Evolutionary conservation across 2,113 vertebrate species (phyloP).

Genomic region (Cettia cetti): DNA sequence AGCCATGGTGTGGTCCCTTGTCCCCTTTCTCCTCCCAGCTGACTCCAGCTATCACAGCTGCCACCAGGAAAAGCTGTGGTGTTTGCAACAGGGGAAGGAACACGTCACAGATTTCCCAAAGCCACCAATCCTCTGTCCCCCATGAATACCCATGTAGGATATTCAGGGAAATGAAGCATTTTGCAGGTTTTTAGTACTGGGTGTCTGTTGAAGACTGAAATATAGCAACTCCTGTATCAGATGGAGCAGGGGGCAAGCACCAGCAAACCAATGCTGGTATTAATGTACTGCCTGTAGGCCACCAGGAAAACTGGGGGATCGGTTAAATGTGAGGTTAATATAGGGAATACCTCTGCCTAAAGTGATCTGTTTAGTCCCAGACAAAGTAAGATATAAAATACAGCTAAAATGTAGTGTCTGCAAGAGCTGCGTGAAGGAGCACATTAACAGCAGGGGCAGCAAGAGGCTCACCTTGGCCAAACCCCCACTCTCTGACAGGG

Average conservation of each 20-base stretch:
- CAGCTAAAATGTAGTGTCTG: neutral
- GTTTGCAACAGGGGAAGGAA: neutral
- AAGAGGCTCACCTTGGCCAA: neutral
- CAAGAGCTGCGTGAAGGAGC: neutral
- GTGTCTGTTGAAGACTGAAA: neutral
- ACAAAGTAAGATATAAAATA: neutral
- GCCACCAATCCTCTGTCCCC: neutral
- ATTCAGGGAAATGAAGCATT: neutral
- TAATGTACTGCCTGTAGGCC: neutral
- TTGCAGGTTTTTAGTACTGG: neutral
- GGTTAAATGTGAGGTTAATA: neutral
- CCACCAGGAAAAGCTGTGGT: neutral
- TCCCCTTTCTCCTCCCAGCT: neutral
- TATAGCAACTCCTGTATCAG: neutral
- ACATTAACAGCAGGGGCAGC: accelerated
- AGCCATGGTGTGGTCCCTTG: neutral
- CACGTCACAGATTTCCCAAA: accelerated
- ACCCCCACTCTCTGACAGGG: neutral
- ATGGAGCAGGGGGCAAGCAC: neutral
- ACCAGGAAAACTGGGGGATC: neutral
- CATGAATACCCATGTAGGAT: accelerated
- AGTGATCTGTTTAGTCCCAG: neutral
- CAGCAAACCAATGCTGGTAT: neutral
- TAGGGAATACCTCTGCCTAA: neutral
- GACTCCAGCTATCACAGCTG: neutral